These are phyloP conservation scores for Spilogale gracilis DNA, from an alignment of 2,113 vertebrate species.

Conservation along the genomic window DNA sequence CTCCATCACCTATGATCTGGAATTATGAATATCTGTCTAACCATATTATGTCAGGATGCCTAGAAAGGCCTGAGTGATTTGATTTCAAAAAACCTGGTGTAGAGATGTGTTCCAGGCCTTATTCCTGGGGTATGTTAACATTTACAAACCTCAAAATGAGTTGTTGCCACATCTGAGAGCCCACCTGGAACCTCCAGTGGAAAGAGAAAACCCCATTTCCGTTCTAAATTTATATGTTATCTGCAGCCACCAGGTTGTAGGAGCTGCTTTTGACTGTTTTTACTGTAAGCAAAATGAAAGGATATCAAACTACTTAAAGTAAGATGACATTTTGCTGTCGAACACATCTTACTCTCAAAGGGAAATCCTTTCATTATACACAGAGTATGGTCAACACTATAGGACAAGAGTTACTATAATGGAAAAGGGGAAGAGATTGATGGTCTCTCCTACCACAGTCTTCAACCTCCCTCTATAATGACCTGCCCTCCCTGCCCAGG, in stretches of 20 bases:
- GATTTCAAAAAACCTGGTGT: slow-evolving; percentile 39
- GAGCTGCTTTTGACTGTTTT: slow-evolving; percentile 16
- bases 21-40: slow-evolving; percentile 37
- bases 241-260: slow-evolving; percentile 11
- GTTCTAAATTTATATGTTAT: slow-evolving; percentile 31
- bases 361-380: slow-evolving; percentile 25
- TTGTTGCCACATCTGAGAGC: not conserved
- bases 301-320: slow-evolving; percentile 38
- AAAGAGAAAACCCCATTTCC: not conserved
- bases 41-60: not conserved
- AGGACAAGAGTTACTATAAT: slow-evolving; percentile 25
- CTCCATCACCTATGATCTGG: slow-evolving; percentile 24
- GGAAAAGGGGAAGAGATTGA: not conserved
- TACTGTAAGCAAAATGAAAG: slow-evolving; percentile 1
- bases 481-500: not conserved
- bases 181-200: not conserved
- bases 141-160: not conserved
- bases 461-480: not conserved
- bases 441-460: not conserved
- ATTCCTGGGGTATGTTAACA: not conserved
- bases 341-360: not conserved
- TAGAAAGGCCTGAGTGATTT: slow-evolving; percentile 14
- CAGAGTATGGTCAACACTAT: not conserved
- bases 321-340: not conserved
- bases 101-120: not conserved